Evolutionary conservation across 2,113 vertebrate species (phyloP), one percentile per base, ranked within the genome.

Genomic region (Machaerirhynchus nigripectus): DNA sequence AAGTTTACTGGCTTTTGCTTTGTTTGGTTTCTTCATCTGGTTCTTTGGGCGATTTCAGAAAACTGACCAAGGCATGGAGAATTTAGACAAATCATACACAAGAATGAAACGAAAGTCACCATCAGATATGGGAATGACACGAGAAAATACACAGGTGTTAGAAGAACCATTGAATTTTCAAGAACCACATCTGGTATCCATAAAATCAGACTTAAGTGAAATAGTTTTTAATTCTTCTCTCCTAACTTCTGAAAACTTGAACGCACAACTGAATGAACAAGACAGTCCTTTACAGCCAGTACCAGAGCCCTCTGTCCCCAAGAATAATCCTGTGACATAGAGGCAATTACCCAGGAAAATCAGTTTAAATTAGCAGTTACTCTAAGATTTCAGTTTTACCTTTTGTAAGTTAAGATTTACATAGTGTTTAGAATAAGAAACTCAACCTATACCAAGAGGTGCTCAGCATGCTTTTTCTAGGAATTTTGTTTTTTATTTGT

Each of bases 1-100:
- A 24, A 99, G 98, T 92, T 96, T 99, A 90, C 97, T 98, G 30
- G 99, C 99, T n/a, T 99, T 99, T 59, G 97, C 98, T 76, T 98
- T 99, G 91, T 99, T 99, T 75, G 99, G 99, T 50, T 99, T 99
- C 97, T 99, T 99, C 94, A 98, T 99, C 80, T 99, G 99, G 98
- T 97, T 99, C 96, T 99, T 99, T 37, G 99, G 99, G 13, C 98
- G 99, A 37, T 99, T 99, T 97, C 97, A 99, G 97, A 99, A 99
- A 97, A 99, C 98, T 60, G 99, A 99, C 92, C 98, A 98, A 83
- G 98, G 99, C 92, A 98, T 98, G 68, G 99, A 99, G 93, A 99
- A 98, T 96, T 98, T 98, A 94, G 99, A 99, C 93, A 99, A 99
- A 93, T 97, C 98, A 1, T 99, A 99, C 11, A 99, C 99, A 83